A percentile compares a stretch with the other conserved stretches of the same genome.
These are phyloP conservation scores for Baronia brevicornis DNA, from an alignment of 2,888 invertebrate species.

Conservation along the genomic window DNA sequence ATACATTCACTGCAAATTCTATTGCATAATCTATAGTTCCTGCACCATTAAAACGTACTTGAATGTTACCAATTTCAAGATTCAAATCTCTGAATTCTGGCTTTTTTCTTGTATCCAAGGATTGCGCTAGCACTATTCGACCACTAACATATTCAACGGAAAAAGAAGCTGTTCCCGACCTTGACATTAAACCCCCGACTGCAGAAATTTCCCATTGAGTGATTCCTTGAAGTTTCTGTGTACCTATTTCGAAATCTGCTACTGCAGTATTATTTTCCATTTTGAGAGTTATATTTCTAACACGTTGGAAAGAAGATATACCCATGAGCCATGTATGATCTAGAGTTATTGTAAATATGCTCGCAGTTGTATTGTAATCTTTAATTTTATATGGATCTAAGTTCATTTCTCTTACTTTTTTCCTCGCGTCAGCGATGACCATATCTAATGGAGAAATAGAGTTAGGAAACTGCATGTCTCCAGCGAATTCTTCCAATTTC, in stretches of 20 bases:
- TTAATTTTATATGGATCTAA: slow-evolving; percentile 86
- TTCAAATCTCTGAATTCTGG: slow-evolving; percentile 84
- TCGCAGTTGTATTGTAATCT: slow-evolving; percentile 82
- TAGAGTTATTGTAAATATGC: slow-evolving; percentile 81
- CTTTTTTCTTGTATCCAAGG: slow-evolving; percentile 83
- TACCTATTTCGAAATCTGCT: slow-evolving; percentile 83
- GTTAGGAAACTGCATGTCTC: slow-evolving; percentile 84
- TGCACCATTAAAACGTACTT: slow-evolving; percentile 87
- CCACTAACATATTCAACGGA: slow-evolving; percentile 86
- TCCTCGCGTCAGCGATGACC: slow-evolving; percentile 84
- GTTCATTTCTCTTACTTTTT: slow-evolving; percentile 78
- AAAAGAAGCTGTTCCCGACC: slow-evolving; percentile 84
- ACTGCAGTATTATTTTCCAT: slow-evolving; percentile 83
- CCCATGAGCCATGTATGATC: slow-evolving; percentile 87
- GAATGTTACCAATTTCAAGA: slow-evolving; percentile 88
- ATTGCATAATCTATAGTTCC: slow-evolving; percentile 90
- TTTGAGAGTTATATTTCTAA: slow-evolving; percentile 83
- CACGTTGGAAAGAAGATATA: slow-evolving; percentile 86
- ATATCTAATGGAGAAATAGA: slow-evolving; percentile 91
- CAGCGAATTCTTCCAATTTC: slow-evolving; percentile 81
- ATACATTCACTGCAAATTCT: slow-evolving; percentile 86
- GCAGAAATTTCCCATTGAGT: slow-evolving; percentile 87
- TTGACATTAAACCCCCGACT: slow-evolving; percentile 79
- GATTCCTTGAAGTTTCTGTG: slow-evolving; percentile 84
- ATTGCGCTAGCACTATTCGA: slow-evolving; percentile 81